Conservation (phyloP, 2,113 vertebrate genomes). For the Hoplias malabaricus region DNA sequence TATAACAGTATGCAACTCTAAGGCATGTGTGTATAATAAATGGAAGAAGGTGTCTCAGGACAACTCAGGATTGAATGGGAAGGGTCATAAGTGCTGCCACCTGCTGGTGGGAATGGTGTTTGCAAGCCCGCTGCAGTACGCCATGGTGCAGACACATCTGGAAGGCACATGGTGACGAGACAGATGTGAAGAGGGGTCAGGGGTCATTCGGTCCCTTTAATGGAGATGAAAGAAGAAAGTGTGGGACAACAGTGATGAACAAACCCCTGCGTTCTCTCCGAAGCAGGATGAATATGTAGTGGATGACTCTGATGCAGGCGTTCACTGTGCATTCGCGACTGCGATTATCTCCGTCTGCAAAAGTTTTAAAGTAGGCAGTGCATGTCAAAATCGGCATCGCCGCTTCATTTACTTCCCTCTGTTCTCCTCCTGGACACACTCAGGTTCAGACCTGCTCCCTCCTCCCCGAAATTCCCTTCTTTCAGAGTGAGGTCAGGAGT, state of each 20-base stretch:
- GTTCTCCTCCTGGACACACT: slow-evolving; percentile 27
- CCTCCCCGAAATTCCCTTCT: slow-evolving; percentile 72
- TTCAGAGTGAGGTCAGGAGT: slow-evolving; percentile 70
- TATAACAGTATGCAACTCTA: too few relatives aligned
- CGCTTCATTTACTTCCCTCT: neutral
- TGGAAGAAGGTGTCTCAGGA: neutral
- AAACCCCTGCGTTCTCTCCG: slow-evolving; percentile 62
- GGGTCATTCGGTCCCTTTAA: slow-evolving; percentile 62
- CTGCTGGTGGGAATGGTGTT: slow-evolving; percentile 52
- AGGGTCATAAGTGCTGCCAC: slow-evolving; percentile 58
- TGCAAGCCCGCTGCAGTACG: neutral
- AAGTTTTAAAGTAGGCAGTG: neutral
- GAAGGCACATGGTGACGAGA: slow-evolving; percentile 69
- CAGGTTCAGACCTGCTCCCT: slow-evolving; percentile 68
- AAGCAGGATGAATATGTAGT: slow-evolving; percentile 15
- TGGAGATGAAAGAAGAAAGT: slow-evolving; percentile 67
- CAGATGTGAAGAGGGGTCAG: slow-evolving; percentile 64
- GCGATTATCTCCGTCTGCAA: neutral
- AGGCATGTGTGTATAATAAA: too few relatives aligned
- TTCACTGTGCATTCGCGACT: neutral
- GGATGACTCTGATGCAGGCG: neutral
- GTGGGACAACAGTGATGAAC: slow-evolving; percentile 64
- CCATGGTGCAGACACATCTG: slow-evolving; percentile 68
- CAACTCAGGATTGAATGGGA: neutral
- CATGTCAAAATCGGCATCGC: neutral